phyloP scores from a whole-genome alignment of 2,888 invertebrate genomes.

The Trachelus stipa region DNA sequence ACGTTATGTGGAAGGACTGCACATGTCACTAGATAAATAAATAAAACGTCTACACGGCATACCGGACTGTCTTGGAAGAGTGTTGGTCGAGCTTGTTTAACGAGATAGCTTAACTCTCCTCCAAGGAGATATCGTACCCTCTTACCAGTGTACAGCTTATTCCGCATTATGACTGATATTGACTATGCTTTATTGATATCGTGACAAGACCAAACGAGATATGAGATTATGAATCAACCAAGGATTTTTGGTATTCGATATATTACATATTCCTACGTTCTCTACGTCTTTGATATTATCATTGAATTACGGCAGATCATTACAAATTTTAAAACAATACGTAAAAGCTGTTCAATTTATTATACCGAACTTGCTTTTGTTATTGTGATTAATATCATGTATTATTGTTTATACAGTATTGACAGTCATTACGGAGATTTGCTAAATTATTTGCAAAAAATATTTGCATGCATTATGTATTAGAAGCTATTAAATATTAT shows the following conservation, averaged over 20 bases:
- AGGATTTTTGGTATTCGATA: background rate
- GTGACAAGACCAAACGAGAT: constrained; percentile 30
- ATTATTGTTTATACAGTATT: background rate
- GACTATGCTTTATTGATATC: constrained; percentile 4
- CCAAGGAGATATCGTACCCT: constrained; percentile 19
- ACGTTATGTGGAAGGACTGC: constrained; percentile 35
- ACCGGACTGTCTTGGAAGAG: constrained; percentile 32
- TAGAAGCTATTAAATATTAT: too few relatives aligned
- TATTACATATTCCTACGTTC: background rate
- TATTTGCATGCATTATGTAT: background rate
- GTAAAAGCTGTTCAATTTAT: background rate
- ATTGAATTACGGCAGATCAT: too few relatives aligned
- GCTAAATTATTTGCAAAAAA: too few relatives aligned
- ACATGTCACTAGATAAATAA: constrained; percentile 55
- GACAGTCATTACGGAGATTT: too few relatives aligned
- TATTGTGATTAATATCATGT: background rate
- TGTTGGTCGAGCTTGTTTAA: constrained; percentile 41
- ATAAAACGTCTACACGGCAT: constrained; percentile 23
- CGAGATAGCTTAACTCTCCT: constrained; percentile 52
- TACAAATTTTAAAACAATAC: too few relatives aligned
- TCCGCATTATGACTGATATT: background rate
- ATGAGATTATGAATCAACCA: constrained; percentile 21
- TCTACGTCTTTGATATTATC: too few relatives aligned
- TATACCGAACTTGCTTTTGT: background rate
- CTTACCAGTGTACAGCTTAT: background rate